Evolutionary conservation across 2,797 vertebrate species (phyloP), one percentile per base, ranked within the genome.

Genomic region (Lagodon rhomboides): DNA sequence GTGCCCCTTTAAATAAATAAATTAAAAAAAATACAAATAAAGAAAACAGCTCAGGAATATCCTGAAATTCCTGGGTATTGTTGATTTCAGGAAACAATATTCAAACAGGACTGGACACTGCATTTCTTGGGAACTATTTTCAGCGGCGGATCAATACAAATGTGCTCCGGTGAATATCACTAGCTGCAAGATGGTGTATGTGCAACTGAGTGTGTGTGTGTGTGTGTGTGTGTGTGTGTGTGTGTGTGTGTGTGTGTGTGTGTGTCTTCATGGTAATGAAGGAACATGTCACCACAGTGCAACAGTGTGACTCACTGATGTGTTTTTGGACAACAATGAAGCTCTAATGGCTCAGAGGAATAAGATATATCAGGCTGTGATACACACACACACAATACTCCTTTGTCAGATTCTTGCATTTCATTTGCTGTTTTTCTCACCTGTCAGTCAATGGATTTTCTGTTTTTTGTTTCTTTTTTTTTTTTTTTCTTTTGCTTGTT

Each of bases 221-320:
- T 60, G 69, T 27, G 51, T 56, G 54, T 60, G 69, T 27, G 51
- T 56, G 68, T 60, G 69, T 27, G 51, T 56, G 68, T 60, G 69
- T 27, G 50, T 56, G 67, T 60, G 69, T 27, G 50, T 56, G 61
- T 38, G 63, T 60, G 47, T 63, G 61, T 38, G 63, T 60, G 47
- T 63, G 61, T 38, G 63, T 60, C 27, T 58, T 58, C 2, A n/a
- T 61, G 8, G 47, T 30, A 6, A n/a, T 30, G 53, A 23, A 30
- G 34, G 17, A 43, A 12, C 9, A 7, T 44, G 46, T 61, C 43
- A 43, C 10, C 43, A 34, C 22, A 9, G 22, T 16, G 43, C 51
- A 41, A 76, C 58, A 41, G n/a, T 25, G 63, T 4, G 62, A 15
- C n/a, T 53, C 49, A 41, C 10, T 58, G 16, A 49, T 50, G 43